Percentiles rank a stretch among this genome's conserved stretches.
These are phyloP conservation scores for Malthinus seriepunctatus DNA, from an alignment of 2,888 invertebrate species.

Conservation along the genomic window DNA sequence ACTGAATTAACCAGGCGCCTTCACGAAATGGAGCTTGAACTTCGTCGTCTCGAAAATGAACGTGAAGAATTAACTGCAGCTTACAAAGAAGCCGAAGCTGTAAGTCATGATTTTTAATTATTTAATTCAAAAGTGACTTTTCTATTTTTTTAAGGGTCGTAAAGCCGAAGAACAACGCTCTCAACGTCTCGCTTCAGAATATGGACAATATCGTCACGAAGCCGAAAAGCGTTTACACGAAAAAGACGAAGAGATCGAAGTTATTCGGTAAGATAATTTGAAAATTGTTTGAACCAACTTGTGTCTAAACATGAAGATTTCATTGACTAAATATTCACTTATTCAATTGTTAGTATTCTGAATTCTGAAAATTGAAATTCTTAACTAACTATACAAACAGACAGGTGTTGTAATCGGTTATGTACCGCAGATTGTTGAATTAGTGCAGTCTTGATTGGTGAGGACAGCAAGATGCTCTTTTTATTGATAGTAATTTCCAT, in stretches of 20 bases:
- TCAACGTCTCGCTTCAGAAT: constrained; percentile 90
- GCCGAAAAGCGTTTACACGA: constrained; percentile 95
- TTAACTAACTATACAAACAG: too few species aligned
- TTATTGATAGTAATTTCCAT: too few species aligned
- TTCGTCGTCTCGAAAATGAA: constrained; percentile 97
- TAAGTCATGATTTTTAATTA: constrained; percentile 60
- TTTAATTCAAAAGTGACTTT: constrained; percentile 12
- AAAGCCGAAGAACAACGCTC: constrained; percentile 97
- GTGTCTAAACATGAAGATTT: too few species aligned
- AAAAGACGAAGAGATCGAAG: constrained; percentile 98
- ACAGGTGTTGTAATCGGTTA: too few species aligned
- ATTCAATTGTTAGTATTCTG: too few species aligned
- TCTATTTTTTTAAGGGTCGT: constrained; percentile 71
- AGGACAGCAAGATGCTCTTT: too few species aligned
- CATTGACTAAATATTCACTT: too few species aligned
- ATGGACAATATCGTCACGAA: constrained; percentile 93
- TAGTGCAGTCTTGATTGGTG: too few species aligned
- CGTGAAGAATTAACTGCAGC: constrained; percentile 97
- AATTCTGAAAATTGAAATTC: too few species aligned
- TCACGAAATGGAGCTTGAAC: constrained; percentile 96
- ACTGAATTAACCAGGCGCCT: constrained; percentile 96
- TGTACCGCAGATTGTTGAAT: too few species aligned
- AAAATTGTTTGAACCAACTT: not conserved
- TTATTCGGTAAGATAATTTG: constrained; percentile 79
- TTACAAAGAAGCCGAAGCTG: constrained; percentile 98